phyloP scores from a whole-genome alignment of 2,888 invertebrate genomes.

The Hirtodrosophila duncani region DNA sequence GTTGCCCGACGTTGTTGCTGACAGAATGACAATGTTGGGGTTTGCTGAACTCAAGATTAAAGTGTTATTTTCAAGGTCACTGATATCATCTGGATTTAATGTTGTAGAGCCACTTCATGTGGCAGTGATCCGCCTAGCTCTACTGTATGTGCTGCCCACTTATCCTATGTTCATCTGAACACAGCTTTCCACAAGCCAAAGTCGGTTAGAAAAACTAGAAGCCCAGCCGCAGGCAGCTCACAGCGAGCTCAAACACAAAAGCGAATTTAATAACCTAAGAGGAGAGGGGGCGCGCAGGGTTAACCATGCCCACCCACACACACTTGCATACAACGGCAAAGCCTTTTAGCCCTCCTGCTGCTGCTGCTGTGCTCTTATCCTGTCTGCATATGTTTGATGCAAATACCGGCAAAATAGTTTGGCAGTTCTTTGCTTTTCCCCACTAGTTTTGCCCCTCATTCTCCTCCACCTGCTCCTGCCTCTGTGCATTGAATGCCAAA shows the following conservation, averaged over 20 bases:
- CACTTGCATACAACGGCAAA: constrained; percentile 6
- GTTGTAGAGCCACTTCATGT: too few species aligned
- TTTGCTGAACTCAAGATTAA: too few species aligned
- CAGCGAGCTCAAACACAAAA: constrained; percentile 16
- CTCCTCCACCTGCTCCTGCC: background rate
- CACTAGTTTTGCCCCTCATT: background rate
- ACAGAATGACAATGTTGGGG: too few species aligned
- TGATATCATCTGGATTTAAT: too few species aligned
- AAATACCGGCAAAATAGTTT: constrained; percentile 51
- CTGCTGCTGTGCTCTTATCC: constrained; percentile 43
- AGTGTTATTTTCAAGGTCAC: too few species aligned
- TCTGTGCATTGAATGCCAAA: constrained; percentile 23
- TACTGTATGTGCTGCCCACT: too few species aligned
- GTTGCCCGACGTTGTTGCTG: too few species aligned
- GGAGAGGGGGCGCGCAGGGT: constrained; percentile 1
- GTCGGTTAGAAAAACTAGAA: too few species aligned
- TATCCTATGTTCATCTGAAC: too few species aligned
- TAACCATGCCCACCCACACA: too few species aligned
- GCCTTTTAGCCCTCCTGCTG: background rate
- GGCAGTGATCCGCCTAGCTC: too few species aligned
- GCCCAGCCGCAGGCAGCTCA: constrained; percentile 31
- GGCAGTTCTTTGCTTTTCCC: constrained; percentile 12
- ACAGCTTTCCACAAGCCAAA: too few species aligned
- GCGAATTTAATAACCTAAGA: constrained; percentile 47
- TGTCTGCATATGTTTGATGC: constrained; percentile 52